Evolutionary conservation across 1,140 invertebrate genomes (phyloP).

Genomic region (Paraescarpia echinospica): DNA sequence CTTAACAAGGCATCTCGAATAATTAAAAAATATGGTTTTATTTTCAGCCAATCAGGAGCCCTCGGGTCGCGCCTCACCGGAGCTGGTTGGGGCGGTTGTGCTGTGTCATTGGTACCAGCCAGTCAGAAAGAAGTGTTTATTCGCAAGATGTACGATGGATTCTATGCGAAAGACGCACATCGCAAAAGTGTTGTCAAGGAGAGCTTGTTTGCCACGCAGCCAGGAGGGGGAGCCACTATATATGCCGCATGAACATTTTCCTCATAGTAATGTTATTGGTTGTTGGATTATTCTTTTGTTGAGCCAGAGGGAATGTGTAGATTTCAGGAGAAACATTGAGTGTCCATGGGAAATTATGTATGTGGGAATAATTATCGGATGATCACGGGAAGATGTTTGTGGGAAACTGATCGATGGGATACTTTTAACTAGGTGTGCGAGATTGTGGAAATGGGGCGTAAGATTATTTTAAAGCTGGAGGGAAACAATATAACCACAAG

Average conservation of each 20-base stretch:
- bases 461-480: neutral
- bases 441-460: neutral
- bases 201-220: slow-evolving; percentile 13
- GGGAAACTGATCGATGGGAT: neutral
- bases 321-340: neutral
- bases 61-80: slow-evolving; percentile 90
- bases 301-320: neutral
- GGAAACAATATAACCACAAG: neutral
- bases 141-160: slow-evolving; percentile 67
- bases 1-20: neutral
- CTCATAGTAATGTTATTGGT: neutral
- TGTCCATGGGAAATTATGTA: neutral
- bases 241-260: neutral
- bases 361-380: neutral
- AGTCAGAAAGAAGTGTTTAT: slow-evolving; percentile 72
- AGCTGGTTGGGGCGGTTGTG: slow-evolving; percentile 91
- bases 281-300: neutral
- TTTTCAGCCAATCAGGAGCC: slow-evolving; percentile 64
- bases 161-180: neutral
- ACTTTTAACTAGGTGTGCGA: neutral
- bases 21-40: neutral
- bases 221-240: slow-evolving; percentile 14
- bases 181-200: neutral
- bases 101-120: slow-evolving; percentile 79
- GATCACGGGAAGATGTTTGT: neutral